Conservation (phyloP, 2,113 vertebrate species). For the Pogona vitticeps region DNA sequence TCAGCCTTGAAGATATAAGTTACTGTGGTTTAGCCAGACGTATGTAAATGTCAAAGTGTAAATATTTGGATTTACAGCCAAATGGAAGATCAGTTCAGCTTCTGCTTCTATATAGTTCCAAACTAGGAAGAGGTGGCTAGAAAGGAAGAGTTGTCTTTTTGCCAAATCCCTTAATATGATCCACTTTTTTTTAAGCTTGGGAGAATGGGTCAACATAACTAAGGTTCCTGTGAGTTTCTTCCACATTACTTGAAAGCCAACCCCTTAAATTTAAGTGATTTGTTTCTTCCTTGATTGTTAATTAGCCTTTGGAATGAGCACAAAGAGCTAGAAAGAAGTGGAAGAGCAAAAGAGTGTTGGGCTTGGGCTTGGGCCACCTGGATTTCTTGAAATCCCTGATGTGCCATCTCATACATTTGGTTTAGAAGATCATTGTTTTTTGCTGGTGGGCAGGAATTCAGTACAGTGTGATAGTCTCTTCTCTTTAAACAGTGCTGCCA, state of each 20-base stretch:
- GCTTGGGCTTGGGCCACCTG: not conserved
- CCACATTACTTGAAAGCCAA: conserved; percentile 8
- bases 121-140: not conserved
- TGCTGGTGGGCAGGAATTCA: no score
- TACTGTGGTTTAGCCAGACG: conserved; percentile 35
- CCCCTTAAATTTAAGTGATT: not conserved
- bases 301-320: not conserved
- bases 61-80: conserved; percentile 56
- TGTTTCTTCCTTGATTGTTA: not conserved
- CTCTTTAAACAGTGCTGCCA: not conserved
- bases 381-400: not conserved
- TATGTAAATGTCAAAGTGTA: conserved; percentile 44
- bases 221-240: conserved; percentile 5
- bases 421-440: no score
- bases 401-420: no score
- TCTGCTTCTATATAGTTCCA: conserved; percentile 3
- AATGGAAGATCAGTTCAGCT: conserved; percentile 30
- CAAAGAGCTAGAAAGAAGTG: not conserved
- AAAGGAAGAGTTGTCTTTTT: conserved; percentile 20
- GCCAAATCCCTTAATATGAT: not conserved
- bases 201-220: not conserved
- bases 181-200: not conserved
- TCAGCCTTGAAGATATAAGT: conserved; percentile 49
- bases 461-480: no score
- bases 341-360: no score